Evolutionary conservation across 2,797 vertebrate genomes (phyloP), one percentile per base, ranked within the genome.

Genomic region (Tiaroga cobitis): DNA sequence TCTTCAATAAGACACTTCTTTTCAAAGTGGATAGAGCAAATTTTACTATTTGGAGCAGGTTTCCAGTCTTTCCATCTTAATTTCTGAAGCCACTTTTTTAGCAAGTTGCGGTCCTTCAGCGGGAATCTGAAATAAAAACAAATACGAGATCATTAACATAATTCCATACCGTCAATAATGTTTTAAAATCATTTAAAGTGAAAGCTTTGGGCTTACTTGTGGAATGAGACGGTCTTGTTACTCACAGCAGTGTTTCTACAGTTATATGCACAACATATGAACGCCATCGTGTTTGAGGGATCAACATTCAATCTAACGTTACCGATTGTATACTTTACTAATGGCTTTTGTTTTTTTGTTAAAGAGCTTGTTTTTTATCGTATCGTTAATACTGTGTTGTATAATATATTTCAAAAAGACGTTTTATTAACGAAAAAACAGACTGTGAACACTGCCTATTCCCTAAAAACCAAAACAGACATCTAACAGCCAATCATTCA

Each of bases 21-120:
- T 54, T 88, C 85, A 75, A 88, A 88, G 79, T 88, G 87, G 16
- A 46, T 10, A 18, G 85, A 84, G 49, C 87, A 88, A 19, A 88
- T 73, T 67, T 67, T 59, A 41, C 78, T 84, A 49, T 79, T 83
- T 32, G 51, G 32, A 37, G n/a, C 37, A 39, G 87, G 87, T 15
- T 68, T 84, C 87, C 87, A 88, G 67, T 86, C 79, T 56, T 88
- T 88, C 87, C 87, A 88, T 79, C 29, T 84, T 26, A 86, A n/a
- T 41, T 88, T 86, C 26, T 74, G 77, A 43, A 88, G 68, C 87
- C 87, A 88, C 63, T 73, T 73, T 19, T 88, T 88, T 19, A 86
- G 73, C 59, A 88, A 13, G 29, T 9, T 72, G 0, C 73, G 43
- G 26, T 88, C 65, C 16, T 79, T 59, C 13, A 77, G 59, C 2